Evolutionary conservation across 37 sponge, comb jelly and placozoan genomes (phyloP), one percentile per base, ranked within the genome.

Genomic region (Cliona cf. orientalis): DNA sequence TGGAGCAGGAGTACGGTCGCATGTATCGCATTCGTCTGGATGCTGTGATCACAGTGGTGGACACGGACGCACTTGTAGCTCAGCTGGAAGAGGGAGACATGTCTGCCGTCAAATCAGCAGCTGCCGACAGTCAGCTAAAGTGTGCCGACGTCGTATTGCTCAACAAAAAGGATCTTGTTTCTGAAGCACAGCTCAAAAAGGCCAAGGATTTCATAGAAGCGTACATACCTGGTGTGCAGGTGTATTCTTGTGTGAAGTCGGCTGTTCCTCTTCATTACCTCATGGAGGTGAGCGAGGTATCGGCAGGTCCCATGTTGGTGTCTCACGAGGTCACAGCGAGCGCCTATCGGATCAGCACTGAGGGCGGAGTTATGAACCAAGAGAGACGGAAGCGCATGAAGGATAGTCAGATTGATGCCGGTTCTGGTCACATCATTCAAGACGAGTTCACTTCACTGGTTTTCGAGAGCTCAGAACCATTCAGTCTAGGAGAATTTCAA

Each of bases 61-160:
- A 92, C 58, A 84, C 85, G 0, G 93, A 92, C 63, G 75, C 76
- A 42, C 75, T 87, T 2, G 69, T 88, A 0, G 66, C 69, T 38
- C 66, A 61, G 37, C 31, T 91, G 0, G 60, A 70, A 14, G 46
- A 57, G 38, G 59, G 63, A 23, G 87, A 62, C 19, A 0, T 46
- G 29, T 1, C 17, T 5, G 36, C 41, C 32, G 35, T 75, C 38
- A n/a, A 34, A 17, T 73, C 87, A 6, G 79, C 85, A 12, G 93
- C 88, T 17, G 81, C 86, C 5, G 83, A 84, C 25, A 84, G 85
- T 31, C 93, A 92, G 31, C 67, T 92, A 25, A 39, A 80, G 45
- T 87, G 84, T 80, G 93, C 93, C 29, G 93, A 92, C 59, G 86
- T 92, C 1, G 81, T 92, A 26, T 46, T 92, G 14, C 73, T 92